Conservation (phyloP, 23 tunicate genomes). For the Clavelina lepadiformis region DNA sequence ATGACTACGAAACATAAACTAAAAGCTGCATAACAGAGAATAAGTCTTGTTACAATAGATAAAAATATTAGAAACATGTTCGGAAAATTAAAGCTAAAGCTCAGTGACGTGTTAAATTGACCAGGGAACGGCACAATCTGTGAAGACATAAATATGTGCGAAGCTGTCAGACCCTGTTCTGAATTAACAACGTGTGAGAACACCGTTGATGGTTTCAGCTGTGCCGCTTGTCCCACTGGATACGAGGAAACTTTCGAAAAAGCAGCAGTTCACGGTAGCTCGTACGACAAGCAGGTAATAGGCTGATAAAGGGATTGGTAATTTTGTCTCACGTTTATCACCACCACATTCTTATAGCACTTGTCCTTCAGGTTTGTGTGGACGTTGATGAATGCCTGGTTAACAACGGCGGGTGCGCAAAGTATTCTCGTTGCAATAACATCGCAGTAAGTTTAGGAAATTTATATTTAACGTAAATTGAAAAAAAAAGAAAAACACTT, state of each 20-base stretch:
- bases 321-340: background rate
- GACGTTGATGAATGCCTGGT: conserved; percentile 58
- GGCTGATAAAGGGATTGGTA: background rate
- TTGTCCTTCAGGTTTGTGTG: conserved; percentile 38
- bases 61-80: background rate
- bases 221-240: conserved; percentile 64
- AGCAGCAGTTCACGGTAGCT: too few relatives aligned
- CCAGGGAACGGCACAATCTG: conserved; percentile 27
- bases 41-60: too few relatives aligned
- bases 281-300: background rate
- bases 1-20: too few relatives aligned
- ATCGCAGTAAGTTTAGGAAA: conserved; percentile 21
- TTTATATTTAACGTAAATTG: too few relatives aligned
- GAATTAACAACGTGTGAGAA: conserved; percentile 36
- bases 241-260: conserved; percentile 28
- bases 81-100: background rate
- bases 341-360: too few relatives aligned
- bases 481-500: too few relatives aligned
- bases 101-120: background rate
- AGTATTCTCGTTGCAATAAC: conserved; percentile 49
- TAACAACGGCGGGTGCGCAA: conserved; percentile 58
- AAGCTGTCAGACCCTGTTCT: conserved; percentile 17
- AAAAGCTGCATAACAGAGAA: too few relatives aligned
- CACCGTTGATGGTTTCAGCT: conserved; percentile 47
- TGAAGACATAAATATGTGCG: conserved; percentile 33